Evolutionary conservation across 2,113 vertebrate species (phyloP).

Genomic region (Macroglossus sobrinus): DNA sequence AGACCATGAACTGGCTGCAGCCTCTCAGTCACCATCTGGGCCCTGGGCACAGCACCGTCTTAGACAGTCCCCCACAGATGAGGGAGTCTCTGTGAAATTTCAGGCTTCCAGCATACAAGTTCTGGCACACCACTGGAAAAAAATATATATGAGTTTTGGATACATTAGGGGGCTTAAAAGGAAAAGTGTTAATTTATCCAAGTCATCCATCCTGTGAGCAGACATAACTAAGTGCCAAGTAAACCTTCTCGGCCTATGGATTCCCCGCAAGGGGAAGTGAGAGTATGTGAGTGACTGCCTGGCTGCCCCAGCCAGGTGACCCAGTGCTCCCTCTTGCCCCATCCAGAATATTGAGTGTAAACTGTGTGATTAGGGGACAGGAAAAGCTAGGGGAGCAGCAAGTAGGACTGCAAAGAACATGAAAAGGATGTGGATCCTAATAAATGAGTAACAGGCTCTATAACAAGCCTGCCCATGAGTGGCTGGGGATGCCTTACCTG

Average conservation of each 20-base stretch:
- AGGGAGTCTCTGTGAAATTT: background rate
- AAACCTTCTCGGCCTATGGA: background rate
- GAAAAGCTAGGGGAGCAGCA: background rate
- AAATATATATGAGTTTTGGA: background rate
- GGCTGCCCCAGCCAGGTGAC: background rate
- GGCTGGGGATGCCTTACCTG: too few relatives aligned
- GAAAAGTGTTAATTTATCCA: background rate
- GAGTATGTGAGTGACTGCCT: background rate
- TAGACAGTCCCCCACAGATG: background rate
- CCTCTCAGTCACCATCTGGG: background rate
- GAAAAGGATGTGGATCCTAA: background rate
- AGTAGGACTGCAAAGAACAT: background rate
- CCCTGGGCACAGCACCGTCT: background rate
- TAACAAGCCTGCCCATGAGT: background rate
- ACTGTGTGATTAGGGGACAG: too few relatives aligned
- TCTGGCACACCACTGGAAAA: background rate
- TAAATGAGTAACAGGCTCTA: background rate
- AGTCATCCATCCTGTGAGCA: background rate
- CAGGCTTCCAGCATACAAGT: background rate
- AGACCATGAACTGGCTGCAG: background rate
- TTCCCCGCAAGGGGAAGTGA: background rate
- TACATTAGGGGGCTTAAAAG: background rate
- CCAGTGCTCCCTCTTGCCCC: rapidly evolving
- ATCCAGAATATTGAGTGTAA: background rate
- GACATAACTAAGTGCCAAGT: background rate